phyloP scores from a whole-genome alignment of 2,113 vertebrate species.

The Centropristis striata region DNA sequence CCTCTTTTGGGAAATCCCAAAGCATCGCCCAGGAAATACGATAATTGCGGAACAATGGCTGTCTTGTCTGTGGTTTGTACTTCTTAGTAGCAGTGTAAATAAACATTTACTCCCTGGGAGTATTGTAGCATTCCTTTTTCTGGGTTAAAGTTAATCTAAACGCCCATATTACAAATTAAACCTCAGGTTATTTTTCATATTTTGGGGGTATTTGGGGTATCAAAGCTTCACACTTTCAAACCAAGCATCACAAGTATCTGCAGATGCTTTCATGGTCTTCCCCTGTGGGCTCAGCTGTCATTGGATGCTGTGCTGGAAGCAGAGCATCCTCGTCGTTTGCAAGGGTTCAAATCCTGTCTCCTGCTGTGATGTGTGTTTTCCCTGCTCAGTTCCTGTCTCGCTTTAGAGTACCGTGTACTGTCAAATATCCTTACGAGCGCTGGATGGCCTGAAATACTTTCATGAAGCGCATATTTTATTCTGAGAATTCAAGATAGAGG shows the following conservation, averaged over 20 bases:
- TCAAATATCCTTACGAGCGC: slow-evolving; percentile 9
- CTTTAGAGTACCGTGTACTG: neutral
- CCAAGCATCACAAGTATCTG: slow-evolving; percentile 18
- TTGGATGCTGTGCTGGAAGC: slow-evolving; percentile 21
- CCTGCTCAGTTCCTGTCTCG: neutral
- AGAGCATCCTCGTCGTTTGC: neutral
- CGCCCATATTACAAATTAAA: slow-evolving; percentile 30
- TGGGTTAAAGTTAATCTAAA: slow-evolving; percentile 12
- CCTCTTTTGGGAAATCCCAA: neutral
- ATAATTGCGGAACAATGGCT: neutral
- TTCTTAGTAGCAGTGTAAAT: neutral
- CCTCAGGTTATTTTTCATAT: slow-evolving; percentile 9
- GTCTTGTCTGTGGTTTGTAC: neutral
- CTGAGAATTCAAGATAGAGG: neutral
- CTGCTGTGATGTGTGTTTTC: slow-evolving; percentile 45
- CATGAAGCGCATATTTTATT: neutral
- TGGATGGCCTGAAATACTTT: neutral
- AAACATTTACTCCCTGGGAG: neutral
- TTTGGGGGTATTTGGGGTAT: neutral
- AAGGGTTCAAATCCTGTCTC: slow-evolving; percentile 8
- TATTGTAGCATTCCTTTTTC: neutral
- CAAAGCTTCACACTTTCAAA: slow-evolving; percentile 33
- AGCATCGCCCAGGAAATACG: neutral
- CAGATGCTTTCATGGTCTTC: slow-evolving; percentile 39
- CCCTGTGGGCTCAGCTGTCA: slow-evolving; percentile 29